A percentile compares a stretch with the other conserved stretches of the same genome.
These are phyloP conservation scores for Syngnathus acus DNA, from an alignment of 2,797 vertebrate genomes.

Conservation along the genomic window DNA sequence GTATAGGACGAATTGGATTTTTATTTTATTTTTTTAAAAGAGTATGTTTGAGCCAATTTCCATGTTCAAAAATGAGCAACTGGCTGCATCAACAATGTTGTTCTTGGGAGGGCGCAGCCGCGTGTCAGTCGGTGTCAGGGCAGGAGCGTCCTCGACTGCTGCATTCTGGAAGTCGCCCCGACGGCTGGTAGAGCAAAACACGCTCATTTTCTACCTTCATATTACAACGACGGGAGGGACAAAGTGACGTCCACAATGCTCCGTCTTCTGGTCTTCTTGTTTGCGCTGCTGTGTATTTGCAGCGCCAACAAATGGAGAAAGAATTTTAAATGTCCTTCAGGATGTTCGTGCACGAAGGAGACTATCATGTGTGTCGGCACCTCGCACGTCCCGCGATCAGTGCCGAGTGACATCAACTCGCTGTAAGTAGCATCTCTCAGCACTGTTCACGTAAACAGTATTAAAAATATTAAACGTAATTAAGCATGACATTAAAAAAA, in stretches of 20 bases:
- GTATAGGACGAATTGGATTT: no score
- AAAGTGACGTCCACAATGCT: background rate
- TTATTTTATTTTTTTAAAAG: no score
- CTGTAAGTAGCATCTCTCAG: constrained; percentile 73
- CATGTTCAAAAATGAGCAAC: background rate
- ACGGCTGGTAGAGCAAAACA: constrained; percentile 7
- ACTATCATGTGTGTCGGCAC: constrained; percentile 89
- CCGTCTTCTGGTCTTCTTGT: constrained; percentile 36
- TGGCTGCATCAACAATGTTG: constrained; percentile 10
- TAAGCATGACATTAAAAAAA: no score
- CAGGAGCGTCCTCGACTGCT: constrained; percentile 48
- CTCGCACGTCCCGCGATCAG: constrained; percentile 75
- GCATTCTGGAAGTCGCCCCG: constrained; percentile 41
- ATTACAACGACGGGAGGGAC: background rate
- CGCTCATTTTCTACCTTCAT: background rate
- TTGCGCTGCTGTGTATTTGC: constrained; percentile 59
- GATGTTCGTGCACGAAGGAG: constrained; percentile 90
- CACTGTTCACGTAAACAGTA: background rate
- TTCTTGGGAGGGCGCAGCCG: constrained; percentile 42
- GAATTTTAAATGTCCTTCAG: constrained; percentile 78
- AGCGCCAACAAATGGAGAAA: constrained; percentile 63
- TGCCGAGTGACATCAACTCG: constrained; percentile 86
- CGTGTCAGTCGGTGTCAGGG: constrained; percentile 64
- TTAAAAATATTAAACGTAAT: no score
- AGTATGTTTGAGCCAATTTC: no score